Evolutionary conservation across 2,113 vertebrate genomes (phyloP).

Genomic region (Gnathonemus echidnorhynchus): DNA sequence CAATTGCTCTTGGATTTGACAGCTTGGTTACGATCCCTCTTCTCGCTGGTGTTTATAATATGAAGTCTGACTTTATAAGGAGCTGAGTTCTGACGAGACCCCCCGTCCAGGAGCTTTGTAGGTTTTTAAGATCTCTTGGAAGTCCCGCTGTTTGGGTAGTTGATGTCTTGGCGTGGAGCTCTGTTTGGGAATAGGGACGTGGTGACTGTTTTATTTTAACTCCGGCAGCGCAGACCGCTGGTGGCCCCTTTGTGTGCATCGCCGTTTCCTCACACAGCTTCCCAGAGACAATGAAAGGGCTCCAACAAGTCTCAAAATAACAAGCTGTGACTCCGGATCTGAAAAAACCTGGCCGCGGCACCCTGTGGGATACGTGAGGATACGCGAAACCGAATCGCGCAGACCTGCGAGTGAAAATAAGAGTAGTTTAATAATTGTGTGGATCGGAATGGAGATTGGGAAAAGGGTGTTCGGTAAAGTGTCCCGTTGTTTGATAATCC

Average conservation of each 20-base stretch:
- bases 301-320: conserved; percentile 23
- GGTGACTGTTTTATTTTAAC: conserved; percentile 8
- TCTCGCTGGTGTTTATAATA: conserved; percentile 29
- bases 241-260: not conserved
- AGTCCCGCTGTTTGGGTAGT: conserved; percentile 27
- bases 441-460: not conserved
- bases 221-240: not conserved
- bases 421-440: not conserved
- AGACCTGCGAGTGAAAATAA: conserved; percentile 13
- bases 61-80: conserved; percentile 29
- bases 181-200: not conserved
- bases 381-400: conserved; percentile 26
- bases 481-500: conserved; percentile 13
- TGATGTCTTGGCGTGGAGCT: conserved; percentile 19
- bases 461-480: not conserved
- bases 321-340: conserved; percentile 12
- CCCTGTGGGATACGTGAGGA: not conserved
- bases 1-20: conserved; percentile 13
- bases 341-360: not conserved
- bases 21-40: not conserved
- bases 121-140: conserved; percentile 19
- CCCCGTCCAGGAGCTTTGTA: conserved; percentile 20
- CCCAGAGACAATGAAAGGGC: conserved; percentile 27
- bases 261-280: not conserved
- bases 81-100: conserved; percentile 21